Evolutionary conservation across 2,113 vertebrate species (phyloP), one percentile per base, ranked within the genome.

Genomic region (Albula goreensis): DNA sequence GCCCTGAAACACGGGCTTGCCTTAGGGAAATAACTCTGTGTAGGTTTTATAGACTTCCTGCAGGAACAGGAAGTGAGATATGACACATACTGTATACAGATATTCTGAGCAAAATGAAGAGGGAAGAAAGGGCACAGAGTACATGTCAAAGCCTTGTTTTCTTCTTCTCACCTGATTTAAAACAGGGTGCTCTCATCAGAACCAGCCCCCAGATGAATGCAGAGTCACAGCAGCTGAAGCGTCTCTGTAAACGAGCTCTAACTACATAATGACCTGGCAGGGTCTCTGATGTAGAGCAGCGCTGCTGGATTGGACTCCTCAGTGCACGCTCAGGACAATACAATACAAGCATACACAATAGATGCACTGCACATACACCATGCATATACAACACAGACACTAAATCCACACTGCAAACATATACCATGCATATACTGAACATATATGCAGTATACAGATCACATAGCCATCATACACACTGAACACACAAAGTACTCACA

Each of bases 141-240:
- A 89, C 90, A 91, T 90, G 88, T 88, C 88, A 86, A n/a, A 31
- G 77, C 80, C n/a, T 84, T 89, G 89, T 86, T 91, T 91, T 89
- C 85, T 81, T 31, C 83, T 74, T 51, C 83, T 78, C 79, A 90
- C 90, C 91, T 91, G 89, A 86, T 90, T 74, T 51, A 90, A 86
- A 85, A 86, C 78, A 70, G 82, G 81, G 80, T 88, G 78, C 25
- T 7, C 31, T 0, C 70, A 6, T n/a, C 25, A 5, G 8, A 8
- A 25, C 70, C n/a, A 85, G 84, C 84, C 80, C 86, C 86, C 86
- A 87, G 93, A 95, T 93, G 87, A 93, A 94, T 95, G 91, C 92
- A 91, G 7, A 87, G 92, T 93, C 93, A 95, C 94, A 93, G 91
- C 88, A 60, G 41, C 81, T 80, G 50, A 83, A 85, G 8, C 50